Conservation (phyloP, 2,113 vertebrate genomes). For the Cephalopterus ornatus region DNA sequence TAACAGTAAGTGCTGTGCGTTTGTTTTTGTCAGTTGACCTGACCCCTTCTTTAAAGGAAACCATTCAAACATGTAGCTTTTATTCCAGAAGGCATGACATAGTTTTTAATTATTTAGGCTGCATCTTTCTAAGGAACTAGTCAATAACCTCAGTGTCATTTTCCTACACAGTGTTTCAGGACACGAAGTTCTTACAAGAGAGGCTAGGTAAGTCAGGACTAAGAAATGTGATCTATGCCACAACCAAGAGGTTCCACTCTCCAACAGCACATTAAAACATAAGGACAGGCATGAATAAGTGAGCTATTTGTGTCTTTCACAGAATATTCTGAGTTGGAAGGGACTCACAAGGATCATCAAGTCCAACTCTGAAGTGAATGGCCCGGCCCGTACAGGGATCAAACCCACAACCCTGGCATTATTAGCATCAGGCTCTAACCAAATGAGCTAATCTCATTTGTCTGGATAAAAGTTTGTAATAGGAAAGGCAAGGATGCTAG, state of each 20-base stretch:
- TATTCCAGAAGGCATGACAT: background rate
- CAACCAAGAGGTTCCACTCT: background rate
- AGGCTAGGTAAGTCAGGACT: background rate
- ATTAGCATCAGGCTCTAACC: background rate
- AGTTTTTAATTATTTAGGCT: background rate
- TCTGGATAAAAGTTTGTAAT: background rate
- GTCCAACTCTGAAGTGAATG: background rate
- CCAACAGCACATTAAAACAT: background rate
- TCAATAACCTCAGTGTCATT: background rate
- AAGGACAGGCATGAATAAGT: background rate
- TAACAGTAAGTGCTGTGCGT: background rate
- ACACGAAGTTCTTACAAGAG: background rate
- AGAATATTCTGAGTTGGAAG: background rate
- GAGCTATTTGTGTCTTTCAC: background rate
- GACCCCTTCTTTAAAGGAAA: background rate
- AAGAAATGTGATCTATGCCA: background rate
- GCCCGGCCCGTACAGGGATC: background rate
- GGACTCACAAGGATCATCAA: background rate
- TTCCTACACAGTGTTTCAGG: background rate
- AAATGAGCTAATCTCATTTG: background rate
- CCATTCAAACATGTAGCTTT: background rate
- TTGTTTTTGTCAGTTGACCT: background rate
- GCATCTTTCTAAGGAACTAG: background rate
- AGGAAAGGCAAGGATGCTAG: background rate
- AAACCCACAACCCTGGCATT: background rate